Evolutionary conservation across 2,797 vertebrate species (phyloP), one percentile per base, ranked within the genome.

Genomic region (Bradypodion pumilum): DNA sequence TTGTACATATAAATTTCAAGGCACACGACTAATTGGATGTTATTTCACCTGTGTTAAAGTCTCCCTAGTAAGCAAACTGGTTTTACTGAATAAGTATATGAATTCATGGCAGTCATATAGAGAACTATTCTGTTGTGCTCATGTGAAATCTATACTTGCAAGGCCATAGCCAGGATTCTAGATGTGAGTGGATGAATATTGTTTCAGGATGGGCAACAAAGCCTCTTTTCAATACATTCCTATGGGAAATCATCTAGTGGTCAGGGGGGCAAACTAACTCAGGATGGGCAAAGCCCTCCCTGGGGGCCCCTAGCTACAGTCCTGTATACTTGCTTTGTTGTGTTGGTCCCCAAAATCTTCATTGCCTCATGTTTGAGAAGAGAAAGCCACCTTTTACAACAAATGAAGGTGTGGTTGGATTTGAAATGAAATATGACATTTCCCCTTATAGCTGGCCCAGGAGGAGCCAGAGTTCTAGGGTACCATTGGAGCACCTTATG

Each of bases 31-130:
- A 46, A 66, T 80, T 23, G 94, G 95, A 73, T 96, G 96, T 81
- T 89, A 94, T 49, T 96, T 95, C 87, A 95, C 89, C 0, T 96
- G 96, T 81, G 90, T 88, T 59, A 95, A 94, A 91, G 91, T 94
- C 84, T 94, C 92, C 82, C 85, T 94, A 88, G 94, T 94, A 90
- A 93, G 92, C 40, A 70, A 70, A 4, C 37, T 88, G 69, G 85
- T 3, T 74, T 83, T 90, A 59, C 46, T 77, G 87, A 0, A 0
- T 74, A 74, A 10, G 13, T 66, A 60, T 8, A 68, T 21, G 60
- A 60, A 69, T 68, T 10, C 29, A n/a, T 63, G 52, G 16, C 12
- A n/a, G 49, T 16, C n/a, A 37, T 21, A 42, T 35, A 78, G 40
- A 60, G 5, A 72, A 60, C 21, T 9, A 32, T 73, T 44, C 23